Evolutionary conservation across 2,888 invertebrate species (phyloP), one percentile per base, ranked within the genome.

Genomic region (Phania funesta): DNA sequence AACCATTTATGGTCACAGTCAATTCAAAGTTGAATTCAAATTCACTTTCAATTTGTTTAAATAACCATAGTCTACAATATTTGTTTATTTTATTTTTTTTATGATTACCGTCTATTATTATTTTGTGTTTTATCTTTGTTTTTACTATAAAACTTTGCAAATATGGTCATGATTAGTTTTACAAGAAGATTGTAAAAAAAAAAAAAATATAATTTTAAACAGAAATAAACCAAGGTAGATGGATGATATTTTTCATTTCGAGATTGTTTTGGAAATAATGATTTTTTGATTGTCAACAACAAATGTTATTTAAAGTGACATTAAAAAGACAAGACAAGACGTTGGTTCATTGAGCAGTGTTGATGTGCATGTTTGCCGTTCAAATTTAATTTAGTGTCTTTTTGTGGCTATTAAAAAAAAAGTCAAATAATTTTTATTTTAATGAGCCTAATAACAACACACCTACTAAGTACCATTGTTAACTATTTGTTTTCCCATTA

Each of bases 11-110:
- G 81, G 81, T 38, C 13, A 29, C n/a, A 38, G n/a, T 41, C 54
- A 50, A 80, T 70, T 70, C 38, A 75, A 75, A 75, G 70, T 73
- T 56, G 54, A 60, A 81, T 68, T 68, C 56, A 77, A 68, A 81
- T 77, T 73, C 77, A 81, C 77, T 81, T 81, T 81, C 81, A 77
- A 81, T 81, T 77, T 77, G 68, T 70, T 80, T 64, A 68, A 68
- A 50, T 44, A 62, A 81, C 54, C 18, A 70, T 70, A 60, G 13
- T 16, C 4, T 26, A 4, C 29, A 29, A 26, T 60, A 35, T 32
- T 65, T 48, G 24, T 48, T 44, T 7, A 16, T 60, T 9, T 41
- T 41, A n/a, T 35, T 35, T 68, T 24, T 29, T 46, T 13, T 46
- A 46, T 46, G 9, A 26, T 50, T 60, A 11, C 38, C 0, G 16